Conservation (phyloP, 2,797 vertebrate species). For the Gymnocypris eckloni region DNA sequence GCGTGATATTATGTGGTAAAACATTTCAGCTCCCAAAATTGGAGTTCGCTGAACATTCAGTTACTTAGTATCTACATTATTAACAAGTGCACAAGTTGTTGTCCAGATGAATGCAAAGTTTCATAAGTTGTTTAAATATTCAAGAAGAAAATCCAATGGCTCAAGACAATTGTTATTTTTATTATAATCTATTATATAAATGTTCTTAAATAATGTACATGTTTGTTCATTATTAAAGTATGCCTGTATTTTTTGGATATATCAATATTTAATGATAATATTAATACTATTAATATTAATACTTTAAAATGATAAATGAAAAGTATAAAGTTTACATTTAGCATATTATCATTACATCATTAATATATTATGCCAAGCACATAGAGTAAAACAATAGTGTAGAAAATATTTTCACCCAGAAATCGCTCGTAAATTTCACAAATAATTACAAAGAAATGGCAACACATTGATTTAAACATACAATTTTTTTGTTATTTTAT, state of each 20-base stretch:
- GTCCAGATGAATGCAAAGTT: background rate
- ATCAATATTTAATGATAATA: background rate
- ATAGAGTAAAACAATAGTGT: no score
- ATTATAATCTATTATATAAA: background rate
- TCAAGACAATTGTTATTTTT: background rate
- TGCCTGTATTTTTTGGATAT: background rate
- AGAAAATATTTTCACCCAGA: no score
- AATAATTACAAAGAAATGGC: no score
- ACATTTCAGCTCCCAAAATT: slow-evolving; percentile 1
- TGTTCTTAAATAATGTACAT: background rate
- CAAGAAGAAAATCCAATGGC: background rate
- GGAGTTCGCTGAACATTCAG: slow-evolving; percentile 24
- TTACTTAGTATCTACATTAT: slow-evolving; percentile 26
- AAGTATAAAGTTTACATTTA: background rate
- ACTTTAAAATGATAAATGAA: background rate
- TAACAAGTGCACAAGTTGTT: slow-evolving; percentile 6
- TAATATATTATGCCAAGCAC: background rate
- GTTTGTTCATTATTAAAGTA: background rate
- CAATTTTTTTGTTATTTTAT: no score
- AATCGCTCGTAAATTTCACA: no score
- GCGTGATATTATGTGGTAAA: slow-evolving; percentile 23
- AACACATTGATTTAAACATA: no score
- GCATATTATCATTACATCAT: background rate
- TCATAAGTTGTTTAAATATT: background rate
- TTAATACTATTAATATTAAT: background rate